Evolutionary conservation across 35 echinoderm and acorn worm species (phyloP).

Genomic region (Holothuria glaberrima): DNA sequence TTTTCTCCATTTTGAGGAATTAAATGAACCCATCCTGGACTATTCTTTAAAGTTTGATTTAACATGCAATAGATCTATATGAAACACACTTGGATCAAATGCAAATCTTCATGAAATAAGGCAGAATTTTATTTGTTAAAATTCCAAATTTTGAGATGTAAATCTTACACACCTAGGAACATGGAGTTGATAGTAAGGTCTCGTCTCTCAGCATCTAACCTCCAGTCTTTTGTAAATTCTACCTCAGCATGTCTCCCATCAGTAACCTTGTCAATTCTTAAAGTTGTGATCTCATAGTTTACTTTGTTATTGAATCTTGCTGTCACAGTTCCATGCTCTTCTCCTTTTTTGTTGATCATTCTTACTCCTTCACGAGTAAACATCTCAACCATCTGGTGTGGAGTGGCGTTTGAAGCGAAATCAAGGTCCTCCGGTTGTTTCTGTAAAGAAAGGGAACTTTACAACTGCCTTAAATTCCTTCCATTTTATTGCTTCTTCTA

Average conservation of each 20-base stretch:
- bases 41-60: no score
- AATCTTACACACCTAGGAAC: constrained; percentile 78
- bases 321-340: constrained; percentile 97
- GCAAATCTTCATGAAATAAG: no score
- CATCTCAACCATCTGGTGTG: constrained; percentile 91
- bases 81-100: no score
- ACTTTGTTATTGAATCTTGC: constrained; percentile 79
- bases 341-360: constrained; percentile 98
- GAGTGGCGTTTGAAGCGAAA: constrained; percentile 97
- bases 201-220: constrained; percentile 91
- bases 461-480: no score
- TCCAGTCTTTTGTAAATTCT: constrained; percentile 98
- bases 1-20: no score
- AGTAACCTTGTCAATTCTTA: constrained; percentile 83
- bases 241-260: constrained; percentile 97
- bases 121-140: no score
- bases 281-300: constrained; percentile 96
- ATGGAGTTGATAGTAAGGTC: constrained; percentile 98
- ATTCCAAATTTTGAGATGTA: no score
- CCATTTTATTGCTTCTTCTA: no score
- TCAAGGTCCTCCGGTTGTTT: constrained; percentile 93
- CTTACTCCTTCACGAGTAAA: constrained; percentile 82
- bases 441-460: constrained; percentile 49
- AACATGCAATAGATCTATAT: no score
- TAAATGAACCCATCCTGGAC: no score